Evolutionary conservation across 2,797 vertebrate genomes (phyloP).

Genomic region (Bovichtus diacanthus): DNA sequence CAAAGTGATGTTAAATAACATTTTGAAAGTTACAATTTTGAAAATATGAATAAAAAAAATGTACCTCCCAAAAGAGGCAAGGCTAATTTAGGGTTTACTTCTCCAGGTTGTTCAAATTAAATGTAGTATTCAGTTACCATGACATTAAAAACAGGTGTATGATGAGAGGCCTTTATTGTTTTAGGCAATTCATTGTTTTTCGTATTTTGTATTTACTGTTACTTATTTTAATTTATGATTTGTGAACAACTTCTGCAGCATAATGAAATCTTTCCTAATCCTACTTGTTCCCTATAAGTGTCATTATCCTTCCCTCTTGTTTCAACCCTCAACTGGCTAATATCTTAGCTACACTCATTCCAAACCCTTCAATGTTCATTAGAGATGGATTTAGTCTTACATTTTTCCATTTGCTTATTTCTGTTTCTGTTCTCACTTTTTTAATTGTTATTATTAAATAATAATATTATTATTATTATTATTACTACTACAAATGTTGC

Average conservation of each 20-base stretch:
- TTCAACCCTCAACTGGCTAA: not conserved
- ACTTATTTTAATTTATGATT: not conserved
- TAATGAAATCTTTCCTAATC: not conserved
- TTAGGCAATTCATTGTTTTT: not conserved
- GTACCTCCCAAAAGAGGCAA: not conserved
- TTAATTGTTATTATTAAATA: accelerated
- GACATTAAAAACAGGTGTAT: not conserved
- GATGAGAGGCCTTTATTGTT: not conserved
- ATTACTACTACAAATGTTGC: not conserved
- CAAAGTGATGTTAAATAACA: not conserved
- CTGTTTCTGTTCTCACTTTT: not conserved
- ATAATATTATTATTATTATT: not conserved
- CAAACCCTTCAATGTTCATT: not conserved
- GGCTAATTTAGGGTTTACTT: not conserved
- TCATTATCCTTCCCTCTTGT: not conserved
- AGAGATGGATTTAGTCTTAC: not conserved
- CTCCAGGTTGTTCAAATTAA: not conserved
- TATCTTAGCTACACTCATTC: not conserved
- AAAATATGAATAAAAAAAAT: too few species aligned
- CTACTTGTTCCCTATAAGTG: not conserved
- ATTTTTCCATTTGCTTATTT: not conserved
- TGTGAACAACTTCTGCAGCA: not conserved
- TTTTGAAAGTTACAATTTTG: too few species aligned
- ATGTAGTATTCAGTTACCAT: not conserved
- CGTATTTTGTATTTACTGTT: not conserved